Evolutionary conservation across 2,888 invertebrate genomes (phyloP).

Genomic region (Craniophora ligustri): DNA sequence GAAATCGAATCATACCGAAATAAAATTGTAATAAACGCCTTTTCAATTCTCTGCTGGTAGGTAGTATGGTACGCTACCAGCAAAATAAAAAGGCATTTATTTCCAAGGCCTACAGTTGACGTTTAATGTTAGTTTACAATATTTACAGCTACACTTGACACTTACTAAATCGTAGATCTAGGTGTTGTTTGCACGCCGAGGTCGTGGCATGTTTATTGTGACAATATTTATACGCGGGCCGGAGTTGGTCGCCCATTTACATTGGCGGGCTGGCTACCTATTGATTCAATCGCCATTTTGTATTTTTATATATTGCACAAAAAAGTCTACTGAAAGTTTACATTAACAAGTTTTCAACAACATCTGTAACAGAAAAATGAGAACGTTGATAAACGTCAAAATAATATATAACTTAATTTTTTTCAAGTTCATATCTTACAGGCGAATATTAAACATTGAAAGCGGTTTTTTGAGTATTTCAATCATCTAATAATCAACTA

Average conservation of each 20-base stretch:
- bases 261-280: constrained; percentile 22
- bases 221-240: constrained; percentile 45
- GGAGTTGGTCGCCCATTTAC: constrained; percentile 11
- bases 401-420: no score
- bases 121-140: constrained; percentile 8
- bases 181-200: constrained; percentile 46
- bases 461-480: no score
- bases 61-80: no score
- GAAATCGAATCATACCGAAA: no score
- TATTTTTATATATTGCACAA: constrained; percentile 3
- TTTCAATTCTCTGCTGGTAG: no score
- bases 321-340: not conserved
- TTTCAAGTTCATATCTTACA: no score
- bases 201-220: constrained; percentile 41
- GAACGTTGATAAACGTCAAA: no score
- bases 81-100: not conserved
- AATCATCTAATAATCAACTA: no score
- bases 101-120: constrained; percentile 3
- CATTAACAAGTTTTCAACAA: no score
- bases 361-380: no score
- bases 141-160: constrained; percentile 29
- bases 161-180: constrained; percentile 40
- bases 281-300: constrained; percentile 25
- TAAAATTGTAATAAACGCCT: no score
- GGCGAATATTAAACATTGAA: no score